Conservation (phyloP, 2,797 vertebrate species). For the Heliangelus exortis region DNA sequence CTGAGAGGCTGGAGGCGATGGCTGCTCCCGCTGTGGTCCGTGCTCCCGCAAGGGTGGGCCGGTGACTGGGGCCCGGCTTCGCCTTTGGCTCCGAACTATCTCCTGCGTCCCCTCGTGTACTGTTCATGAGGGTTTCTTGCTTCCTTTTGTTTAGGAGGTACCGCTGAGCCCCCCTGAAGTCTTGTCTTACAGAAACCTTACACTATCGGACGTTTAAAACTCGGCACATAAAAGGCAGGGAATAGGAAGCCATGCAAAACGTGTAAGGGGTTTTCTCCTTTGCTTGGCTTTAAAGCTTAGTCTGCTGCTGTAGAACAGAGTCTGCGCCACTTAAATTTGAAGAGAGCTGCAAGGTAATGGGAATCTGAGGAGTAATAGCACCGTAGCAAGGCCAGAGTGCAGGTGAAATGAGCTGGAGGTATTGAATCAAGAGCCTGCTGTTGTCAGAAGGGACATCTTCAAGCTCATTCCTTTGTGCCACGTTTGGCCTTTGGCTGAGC, state of each 20-base stretch:
- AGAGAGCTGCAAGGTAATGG: neutral
- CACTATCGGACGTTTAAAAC: fast-evolving
- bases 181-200: too few species aligned
- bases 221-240: fast-evolving
- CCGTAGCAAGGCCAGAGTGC: neutral
- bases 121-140: neutral
- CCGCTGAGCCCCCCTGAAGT: too few species aligned
- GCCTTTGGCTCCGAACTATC: neutral
- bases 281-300: fast-evolving
- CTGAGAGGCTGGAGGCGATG: neutral
- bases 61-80: neutral
- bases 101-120: neutral
- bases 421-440: too few species aligned
- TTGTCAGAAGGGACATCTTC: neutral
- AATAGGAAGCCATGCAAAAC: fast-evolving
- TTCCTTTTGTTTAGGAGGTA: fast-evolving
- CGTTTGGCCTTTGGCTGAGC: neutral
- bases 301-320: fast-evolving
- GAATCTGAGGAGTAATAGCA: fast-evolving
- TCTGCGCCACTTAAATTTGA: fast-evolving
- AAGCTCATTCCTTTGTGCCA: neutral
- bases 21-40: too few species aligned
- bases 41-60: neutral
- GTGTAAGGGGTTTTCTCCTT: fast-evolving
- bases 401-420: neutral